Evolutionary conservation across 2,888 invertebrate species (phyloP).

Genomic region (Macrosiphum euphorbiae): DNA sequence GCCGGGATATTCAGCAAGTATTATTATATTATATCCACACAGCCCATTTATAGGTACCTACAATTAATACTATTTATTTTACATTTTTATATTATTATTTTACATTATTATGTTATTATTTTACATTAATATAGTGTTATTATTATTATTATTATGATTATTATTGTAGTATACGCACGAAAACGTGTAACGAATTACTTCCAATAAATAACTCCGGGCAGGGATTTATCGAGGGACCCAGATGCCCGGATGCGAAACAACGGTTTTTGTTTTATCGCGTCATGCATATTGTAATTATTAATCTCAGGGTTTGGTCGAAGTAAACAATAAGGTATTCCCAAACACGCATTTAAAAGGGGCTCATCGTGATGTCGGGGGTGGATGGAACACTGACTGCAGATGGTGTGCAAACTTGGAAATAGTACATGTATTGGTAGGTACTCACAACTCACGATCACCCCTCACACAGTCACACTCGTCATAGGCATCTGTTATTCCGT

Average conservation of each 20-base stretch:
- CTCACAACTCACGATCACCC: neutral
- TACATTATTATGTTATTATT: neutral
- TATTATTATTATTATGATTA: neutral
- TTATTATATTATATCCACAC: neutral
- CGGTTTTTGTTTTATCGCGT: neutral
- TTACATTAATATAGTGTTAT: neutral
- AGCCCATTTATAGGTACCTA: no score
- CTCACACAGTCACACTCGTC: neutral
- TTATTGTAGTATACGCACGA: neutral
- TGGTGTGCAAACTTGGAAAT: neutral
- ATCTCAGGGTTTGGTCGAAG: neutral
- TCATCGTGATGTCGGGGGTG: neutral
- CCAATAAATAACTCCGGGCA: neutral
- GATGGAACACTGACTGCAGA: neutral
- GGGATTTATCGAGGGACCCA: conserved; percentile 4
- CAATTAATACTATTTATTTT: no score
- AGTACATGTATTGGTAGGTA: neutral
- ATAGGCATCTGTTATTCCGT: neutral
- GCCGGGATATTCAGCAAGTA: no score
- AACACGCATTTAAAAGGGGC: neutral
- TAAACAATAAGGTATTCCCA: neutral
- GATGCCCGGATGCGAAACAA: neutral
- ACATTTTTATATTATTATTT: neutral
- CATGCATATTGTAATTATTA: neutral
- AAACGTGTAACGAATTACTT: neutral